These are phyloP conservation scores for Agonopterix alstromeriana DNA, from an alignment of 2,888 invertebrate genomes.

Conservation along the genomic window DNA sequence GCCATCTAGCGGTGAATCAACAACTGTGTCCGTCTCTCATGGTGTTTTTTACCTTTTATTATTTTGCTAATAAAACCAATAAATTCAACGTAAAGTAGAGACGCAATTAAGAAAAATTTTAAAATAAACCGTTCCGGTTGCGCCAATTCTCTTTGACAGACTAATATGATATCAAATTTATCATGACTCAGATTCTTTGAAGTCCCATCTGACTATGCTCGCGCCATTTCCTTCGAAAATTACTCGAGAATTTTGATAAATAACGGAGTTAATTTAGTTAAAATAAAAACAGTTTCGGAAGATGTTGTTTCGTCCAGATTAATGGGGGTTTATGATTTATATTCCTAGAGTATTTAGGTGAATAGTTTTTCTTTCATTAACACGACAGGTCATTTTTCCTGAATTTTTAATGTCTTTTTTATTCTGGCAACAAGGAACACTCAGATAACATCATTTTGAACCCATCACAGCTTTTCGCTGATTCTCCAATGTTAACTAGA, in stretches of 20 bases:
- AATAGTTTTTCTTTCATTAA: not conserved
- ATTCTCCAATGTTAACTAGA: too few species aligned
- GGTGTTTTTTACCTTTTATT: too few species aligned
- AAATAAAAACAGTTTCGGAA: conserved; percentile 17
- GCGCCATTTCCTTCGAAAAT: conserved; percentile 16
- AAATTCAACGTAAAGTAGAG: too few species aligned
- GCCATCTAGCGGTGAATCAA: too few species aligned
- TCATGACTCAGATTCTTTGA: conserved; percentile 39
- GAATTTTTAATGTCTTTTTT: not conserved
- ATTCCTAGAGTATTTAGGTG: conserved; percentile 1
- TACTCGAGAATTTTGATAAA: conserved; percentile 7
- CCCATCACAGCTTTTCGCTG: too few species aligned
- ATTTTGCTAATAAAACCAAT: too few species aligned
- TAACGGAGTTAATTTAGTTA: conserved; percentile 1
- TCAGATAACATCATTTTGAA: too few species aligned
- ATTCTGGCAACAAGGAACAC: too few species aligned
- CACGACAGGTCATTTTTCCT: not conserved
- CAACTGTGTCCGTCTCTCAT: too few species aligned
- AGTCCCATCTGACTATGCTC: conserved; percentile 23
- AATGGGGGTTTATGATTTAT: conserved; percentile 28
- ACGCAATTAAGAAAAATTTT: too few species aligned
- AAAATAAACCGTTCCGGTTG: too few species aligned
- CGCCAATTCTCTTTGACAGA: too few species aligned
- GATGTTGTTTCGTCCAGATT: conserved; percentile 29
- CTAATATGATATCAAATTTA: conserved; percentile 39